These are phyloP conservation scores for Merluccius polli DNA, from an alignment of 2,797 vertebrate species.

Conservation along the genomic window DNA sequence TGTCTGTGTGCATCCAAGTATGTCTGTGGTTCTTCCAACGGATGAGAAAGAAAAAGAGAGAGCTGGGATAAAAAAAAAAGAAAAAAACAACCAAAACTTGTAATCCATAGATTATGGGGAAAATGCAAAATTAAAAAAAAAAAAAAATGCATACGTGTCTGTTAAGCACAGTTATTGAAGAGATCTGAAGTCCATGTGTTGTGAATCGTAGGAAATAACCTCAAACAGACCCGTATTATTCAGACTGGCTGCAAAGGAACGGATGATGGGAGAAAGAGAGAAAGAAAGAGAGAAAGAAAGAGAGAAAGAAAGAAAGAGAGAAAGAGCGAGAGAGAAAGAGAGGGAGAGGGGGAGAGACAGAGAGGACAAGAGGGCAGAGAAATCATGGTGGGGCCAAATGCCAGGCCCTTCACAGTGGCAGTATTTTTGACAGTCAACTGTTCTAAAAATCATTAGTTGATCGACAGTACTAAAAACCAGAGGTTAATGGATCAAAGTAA, in stretches of 20 bases:
- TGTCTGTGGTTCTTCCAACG: conserved; percentile 20
- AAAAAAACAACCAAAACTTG: not conserved
- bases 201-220: conserved; percentile 49
- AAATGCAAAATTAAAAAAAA: not conserved
- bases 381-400: conserved; percentile 51
- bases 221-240: conserved; percentile 74
- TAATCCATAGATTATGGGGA: not conserved
- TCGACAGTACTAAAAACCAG: conserved; percentile 52
- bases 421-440: conserved; percentile 57
- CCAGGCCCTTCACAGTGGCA: conserved; percentile 69
- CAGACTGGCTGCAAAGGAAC: conserved; percentile 67
- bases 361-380: conserved; percentile 1
- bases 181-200: conserved; percentile 53
- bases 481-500: conserved; percentile 47
- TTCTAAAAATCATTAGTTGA: conserved; percentile 56
- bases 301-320: conserved; percentile 9
- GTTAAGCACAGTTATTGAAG: conserved; percentile 56
- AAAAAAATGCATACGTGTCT: conserved; percentile 13
- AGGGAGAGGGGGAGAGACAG: conserved; percentile 5
- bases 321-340: conserved; percentile 8
- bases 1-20: conserved; percentile 39
- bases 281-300: conserved; percentile 10
- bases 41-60: conserved; percentile 18
- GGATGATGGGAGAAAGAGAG: conserved; percentile 32
- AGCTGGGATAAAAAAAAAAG: conserved; percentile 19